A percentile compares a stretch with the other conserved stretches of the same genome.
Conservation (phyloP, 2,113 vertebrate genomes). For the Pachypanchax playfairii region DNA sequence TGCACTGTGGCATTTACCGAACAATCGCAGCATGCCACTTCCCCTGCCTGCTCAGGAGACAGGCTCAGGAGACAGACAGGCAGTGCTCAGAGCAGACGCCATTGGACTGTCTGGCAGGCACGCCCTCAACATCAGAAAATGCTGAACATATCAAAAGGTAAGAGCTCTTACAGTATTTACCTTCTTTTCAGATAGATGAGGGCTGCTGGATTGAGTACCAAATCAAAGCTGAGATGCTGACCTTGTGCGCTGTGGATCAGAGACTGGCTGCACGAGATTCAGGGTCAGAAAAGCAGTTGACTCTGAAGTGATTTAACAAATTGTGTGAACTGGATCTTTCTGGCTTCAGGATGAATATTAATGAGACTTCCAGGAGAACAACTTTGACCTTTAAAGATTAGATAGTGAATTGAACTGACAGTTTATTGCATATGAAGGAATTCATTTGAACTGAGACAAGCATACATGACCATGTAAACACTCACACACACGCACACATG, state of each 20-base stretch:
- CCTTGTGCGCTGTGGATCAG: slow-evolving; percentile 53
- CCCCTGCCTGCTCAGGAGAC: slow-evolving; percentile 44
- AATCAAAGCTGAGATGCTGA: slow-evolving; percentile 52
- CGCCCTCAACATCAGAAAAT: slow-evolving; percentile 40
- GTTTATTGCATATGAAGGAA: slow-evolving; percentile 19
- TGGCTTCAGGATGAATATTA: slow-evolving; percentile 31
- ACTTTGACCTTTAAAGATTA: slow-evolving; percentile 35
- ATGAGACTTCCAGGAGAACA: slow-evolving; percentile 11
- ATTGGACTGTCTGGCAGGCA: slow-evolving; percentile 44
- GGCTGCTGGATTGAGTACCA: slow-evolving; percentile 30
- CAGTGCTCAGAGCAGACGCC: slow-evolving; percentile 48
- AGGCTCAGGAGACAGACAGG: slow-evolving; percentile 48
- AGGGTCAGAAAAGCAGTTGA: slow-evolving; percentile 51
- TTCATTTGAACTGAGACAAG: too few species aligned
- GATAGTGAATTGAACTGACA: slow-evolving; percentile 25
- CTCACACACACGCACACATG: too few species aligned
- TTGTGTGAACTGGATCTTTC: slow-evolving; percentile 16
- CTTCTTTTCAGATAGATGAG: slow-evolving; percentile 6
- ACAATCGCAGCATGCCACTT: slow-evolving; percentile 61
- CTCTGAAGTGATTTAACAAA: slow-evolving; percentile 50
- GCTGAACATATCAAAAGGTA: slow-evolving; percentile 59
- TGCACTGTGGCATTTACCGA: slow-evolving; percentile 62
- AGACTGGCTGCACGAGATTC: slow-evolving; percentile 35
- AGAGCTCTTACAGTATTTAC: slow-evolving; percentile 47
- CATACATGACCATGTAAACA: too few species aligned